Evolutionary conservation across 2,797 vertebrate species (phyloP).

Genomic region (Brachyrhaphis roseni): DNA sequence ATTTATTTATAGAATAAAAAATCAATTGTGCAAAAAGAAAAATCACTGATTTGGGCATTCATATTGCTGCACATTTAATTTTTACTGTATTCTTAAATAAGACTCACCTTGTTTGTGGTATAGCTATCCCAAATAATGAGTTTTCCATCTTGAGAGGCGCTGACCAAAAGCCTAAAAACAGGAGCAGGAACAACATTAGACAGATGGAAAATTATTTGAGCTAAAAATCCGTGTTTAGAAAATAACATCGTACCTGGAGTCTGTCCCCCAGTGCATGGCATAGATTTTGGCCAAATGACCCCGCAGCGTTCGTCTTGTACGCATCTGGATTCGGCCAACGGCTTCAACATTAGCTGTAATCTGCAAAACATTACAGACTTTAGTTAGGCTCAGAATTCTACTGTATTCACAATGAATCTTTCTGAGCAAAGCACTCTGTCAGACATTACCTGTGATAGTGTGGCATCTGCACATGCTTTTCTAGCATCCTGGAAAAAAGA

Average conservation of each 20-base stretch:
- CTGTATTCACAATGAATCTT: neutral
- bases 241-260: constrained; percentile 87
- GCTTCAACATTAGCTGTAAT: constrained; percentile 99
- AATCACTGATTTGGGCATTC: neutral
- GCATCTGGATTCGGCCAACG: constrained; percentile 99
- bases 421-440: neutral
- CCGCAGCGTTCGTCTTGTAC: constrained; percentile 96
- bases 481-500: constrained; percentile 91
- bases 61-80: neutral
- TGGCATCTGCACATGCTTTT: constrained; percentile 98
- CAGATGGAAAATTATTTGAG: neutral
- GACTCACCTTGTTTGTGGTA: constrained; percentile 97
- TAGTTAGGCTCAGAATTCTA: constrained; percentile 21
- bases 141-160: constrained; percentile 99
- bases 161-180: constrained; percentile 92
- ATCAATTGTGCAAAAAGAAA: neutral
- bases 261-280: constrained; percentile 99
- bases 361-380: constrained; percentile 67
- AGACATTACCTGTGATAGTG: constrained; percentile 92
- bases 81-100: neutral
- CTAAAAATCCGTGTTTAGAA: neutral
- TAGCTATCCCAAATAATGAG: constrained; percentile 99
- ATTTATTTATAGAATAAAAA: neutral
- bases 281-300: constrained; percentile 99
- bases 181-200: neutral